These are phyloP conservation scores for Cydia amplana DNA, from an alignment of 1,140 invertebrate genomes.

Conservation along the genomic window DNA sequence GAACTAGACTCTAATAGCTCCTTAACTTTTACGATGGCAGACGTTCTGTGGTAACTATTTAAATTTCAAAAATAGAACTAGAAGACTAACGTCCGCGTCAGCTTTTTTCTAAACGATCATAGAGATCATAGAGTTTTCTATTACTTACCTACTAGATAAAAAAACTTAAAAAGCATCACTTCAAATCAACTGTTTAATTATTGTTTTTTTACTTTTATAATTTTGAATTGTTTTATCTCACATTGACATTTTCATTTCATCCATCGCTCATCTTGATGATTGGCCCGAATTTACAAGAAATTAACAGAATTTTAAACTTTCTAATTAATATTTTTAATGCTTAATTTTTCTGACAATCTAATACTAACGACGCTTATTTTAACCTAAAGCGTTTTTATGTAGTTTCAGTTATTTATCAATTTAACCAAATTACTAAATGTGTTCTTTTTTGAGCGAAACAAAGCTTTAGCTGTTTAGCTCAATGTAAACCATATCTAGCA, in stretches of 20 bases:
- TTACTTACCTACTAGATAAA: conserved; percentile 37
- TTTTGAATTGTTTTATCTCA: conserved; percentile 41
- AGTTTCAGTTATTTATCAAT: conserved; percentile 38
- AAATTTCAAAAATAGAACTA: conserved; percentile 26
- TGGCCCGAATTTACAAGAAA: conserved; percentile 16
- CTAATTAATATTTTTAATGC: conserved; percentile 24
- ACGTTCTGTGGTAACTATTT: conserved; percentile 23
- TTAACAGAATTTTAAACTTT: conserved; percentile 27
- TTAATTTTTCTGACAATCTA: conserved; percentile 46
- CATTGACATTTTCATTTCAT: conserved; percentile 46
- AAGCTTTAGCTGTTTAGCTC: conserved; percentile 60
- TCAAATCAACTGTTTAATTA: conserved; percentile 50
- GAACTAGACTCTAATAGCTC: conserved; percentile 43
- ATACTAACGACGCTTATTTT: conserved; percentile 56
- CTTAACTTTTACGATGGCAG: conserved; percentile 38
- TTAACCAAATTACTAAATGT: conserved; percentile 28
- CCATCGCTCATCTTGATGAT: conserved; percentile 45
- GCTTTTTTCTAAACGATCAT: conserved; percentile 45
- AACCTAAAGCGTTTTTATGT: conserved; percentile 58
- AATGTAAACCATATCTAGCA: conserved; percentile 40
- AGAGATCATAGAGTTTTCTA: conserved; percentile 22
- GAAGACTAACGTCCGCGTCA: conserved; percentile 43
- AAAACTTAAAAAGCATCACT: conserved; percentile 69
- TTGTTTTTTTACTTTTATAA: conserved; percentile 38
- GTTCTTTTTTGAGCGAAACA: conserved; percentile 32